phyloP scores from a whole-genome alignment of 2,113 vertebrate genomes.

The Cephalopholis sonnerati region DNA sequence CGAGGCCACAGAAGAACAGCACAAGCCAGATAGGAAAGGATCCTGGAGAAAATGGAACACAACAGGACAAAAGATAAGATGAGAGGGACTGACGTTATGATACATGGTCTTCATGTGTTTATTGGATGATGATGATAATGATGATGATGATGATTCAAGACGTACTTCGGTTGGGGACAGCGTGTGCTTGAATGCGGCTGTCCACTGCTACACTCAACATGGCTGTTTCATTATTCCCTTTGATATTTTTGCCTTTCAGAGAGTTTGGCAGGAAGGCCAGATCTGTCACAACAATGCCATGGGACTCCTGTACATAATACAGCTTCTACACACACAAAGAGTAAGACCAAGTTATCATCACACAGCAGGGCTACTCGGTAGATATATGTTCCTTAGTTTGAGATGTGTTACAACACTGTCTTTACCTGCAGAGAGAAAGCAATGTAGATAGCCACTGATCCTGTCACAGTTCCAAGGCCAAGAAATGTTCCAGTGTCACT shows the following conservation, averaged over 20 bases:
- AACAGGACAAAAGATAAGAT: neutral
- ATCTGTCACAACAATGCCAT: conserved; percentile 96
- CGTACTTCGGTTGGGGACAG: conserved; percentile 89
- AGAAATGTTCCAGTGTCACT: conserved; percentile 96
- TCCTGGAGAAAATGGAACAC: conserved; percentile 75
- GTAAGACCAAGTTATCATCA: neutral
- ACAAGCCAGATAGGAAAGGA: conserved; percentile 92
- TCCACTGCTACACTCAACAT: conserved; percentile 96
- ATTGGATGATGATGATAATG: no score
- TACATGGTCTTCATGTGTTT: neutral
- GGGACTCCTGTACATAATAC: conserved; percentile 94
- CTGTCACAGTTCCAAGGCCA: conserved; percentile 94
- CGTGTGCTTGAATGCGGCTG: conserved; percentile 93
- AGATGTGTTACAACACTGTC: neutral
- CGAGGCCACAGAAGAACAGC: conserved; percentile 87
- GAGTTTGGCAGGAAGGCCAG: conserved; percentile 91
- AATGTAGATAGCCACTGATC: conserved; percentile 95
- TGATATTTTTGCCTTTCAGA: conserved; percentile 81
- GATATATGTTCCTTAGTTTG: neutral
- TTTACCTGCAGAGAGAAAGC: conserved; percentile 96
- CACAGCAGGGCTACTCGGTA: neutral
- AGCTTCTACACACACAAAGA: conserved; percentile 83
- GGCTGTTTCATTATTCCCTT: conserved; percentile 88
- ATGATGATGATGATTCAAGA: conserved; percentile 36
- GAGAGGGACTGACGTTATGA: neutral